Percentiles rank a stretch among this genome's conserved stretches.
Evolutionary conservation across 2,888 invertebrate genomes (phyloP).

Genomic region (Hyppa rectilinea): DNA sequence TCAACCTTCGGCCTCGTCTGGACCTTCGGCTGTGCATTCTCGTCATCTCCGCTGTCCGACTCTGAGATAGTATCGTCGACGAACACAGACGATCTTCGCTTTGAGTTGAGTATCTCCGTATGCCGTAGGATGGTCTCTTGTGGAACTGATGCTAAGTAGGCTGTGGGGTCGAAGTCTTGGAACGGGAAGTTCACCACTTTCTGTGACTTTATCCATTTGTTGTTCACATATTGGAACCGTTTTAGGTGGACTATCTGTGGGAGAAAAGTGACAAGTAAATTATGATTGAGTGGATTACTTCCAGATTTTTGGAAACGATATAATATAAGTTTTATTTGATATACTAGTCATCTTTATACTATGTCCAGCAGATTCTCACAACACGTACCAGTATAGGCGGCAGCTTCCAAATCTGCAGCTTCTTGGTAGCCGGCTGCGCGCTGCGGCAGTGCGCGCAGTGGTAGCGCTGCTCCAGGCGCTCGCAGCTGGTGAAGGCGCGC

Average conservation of each 20-base stretch:
- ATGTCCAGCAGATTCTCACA: not conserved
- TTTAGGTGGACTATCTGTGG: slow-evolving; percentile 97
- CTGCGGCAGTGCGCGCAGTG: slow-evolving; percentile 96
- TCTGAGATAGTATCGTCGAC: slow-evolving; percentile 76
- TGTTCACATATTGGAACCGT: slow-evolving; percentile 97
- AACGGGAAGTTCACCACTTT: slow-evolving; percentile 97
- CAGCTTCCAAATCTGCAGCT: slow-evolving; percentile 97
- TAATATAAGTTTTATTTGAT: too few species aligned
- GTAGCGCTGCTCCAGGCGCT: slow-evolving; percentile 96
- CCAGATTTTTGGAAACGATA: not conserved
- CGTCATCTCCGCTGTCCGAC: slow-evolving; percentile 73
- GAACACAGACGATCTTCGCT: slow-evolving; percentile 63
- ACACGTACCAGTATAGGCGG: slow-evolving; percentile 93
- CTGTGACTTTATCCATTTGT: slow-evolving; percentile 98
- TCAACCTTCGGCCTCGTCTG: slow-evolving; percentile 53
- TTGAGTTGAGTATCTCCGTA: slow-evolving; percentile 85
- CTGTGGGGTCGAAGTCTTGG: slow-evolving; percentile 96
- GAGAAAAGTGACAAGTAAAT: not conserved
- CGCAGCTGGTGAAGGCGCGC: slow-evolving; percentile 96
- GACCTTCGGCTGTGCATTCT: slow-evolving; percentile 42
- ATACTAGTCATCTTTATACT: not conserved
- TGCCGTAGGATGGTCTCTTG: slow-evolving; percentile 94
- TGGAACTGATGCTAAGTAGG: slow-evolving; percentile 95
- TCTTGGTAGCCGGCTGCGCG: slow-evolving; percentile 96
- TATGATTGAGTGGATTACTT: not conserved